A percentile compares a stretch with the other conserved stretches of the same genome.
These are phyloP conservation scores for Ia io DNA, from an alignment of 2,113 vertebrate species.

Conservation along the genomic window DNA sequence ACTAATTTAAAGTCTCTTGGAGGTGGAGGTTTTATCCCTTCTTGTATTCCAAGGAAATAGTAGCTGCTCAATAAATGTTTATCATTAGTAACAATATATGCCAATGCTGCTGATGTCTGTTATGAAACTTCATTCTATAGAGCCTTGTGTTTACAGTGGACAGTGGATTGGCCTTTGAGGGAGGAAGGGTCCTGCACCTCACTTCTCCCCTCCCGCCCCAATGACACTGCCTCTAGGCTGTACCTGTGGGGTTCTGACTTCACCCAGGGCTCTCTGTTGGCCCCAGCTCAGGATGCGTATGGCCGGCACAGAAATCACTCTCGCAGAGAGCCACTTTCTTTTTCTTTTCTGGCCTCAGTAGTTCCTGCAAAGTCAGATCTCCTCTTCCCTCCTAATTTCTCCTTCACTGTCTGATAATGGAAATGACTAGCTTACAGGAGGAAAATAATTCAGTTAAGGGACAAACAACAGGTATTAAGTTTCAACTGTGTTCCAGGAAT, in stretches of 20 bases:
- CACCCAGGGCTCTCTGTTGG: neutral
- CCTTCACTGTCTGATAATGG: neutral
- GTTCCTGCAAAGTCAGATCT: neutral
- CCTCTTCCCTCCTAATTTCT: neutral
- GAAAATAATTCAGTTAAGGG: neutral
- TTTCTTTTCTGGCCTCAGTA: neutral
- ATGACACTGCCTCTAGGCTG: neutral
- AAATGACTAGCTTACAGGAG: neutral
- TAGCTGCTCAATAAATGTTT: neutral
- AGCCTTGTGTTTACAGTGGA: neutral
- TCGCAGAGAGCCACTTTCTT: neutral
- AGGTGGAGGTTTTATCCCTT: neutral
- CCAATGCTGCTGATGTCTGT: neutral
- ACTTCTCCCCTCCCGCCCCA: rapidly evolving
- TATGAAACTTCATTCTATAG: neutral
- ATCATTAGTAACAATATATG: neutral
- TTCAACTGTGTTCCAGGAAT: neutral
- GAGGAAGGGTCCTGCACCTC: neutral
- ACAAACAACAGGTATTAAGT: neutral
- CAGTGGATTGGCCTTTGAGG: neutral
- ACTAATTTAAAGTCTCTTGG: neutral
- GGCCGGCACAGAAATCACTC: neutral
- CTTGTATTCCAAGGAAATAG: neutral
- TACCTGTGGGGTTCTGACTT: neutral
- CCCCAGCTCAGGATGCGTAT: neutral